Base-by-base conservation (phyloP, 1,140 invertebrate species). In the Formica selysi region DNA sequence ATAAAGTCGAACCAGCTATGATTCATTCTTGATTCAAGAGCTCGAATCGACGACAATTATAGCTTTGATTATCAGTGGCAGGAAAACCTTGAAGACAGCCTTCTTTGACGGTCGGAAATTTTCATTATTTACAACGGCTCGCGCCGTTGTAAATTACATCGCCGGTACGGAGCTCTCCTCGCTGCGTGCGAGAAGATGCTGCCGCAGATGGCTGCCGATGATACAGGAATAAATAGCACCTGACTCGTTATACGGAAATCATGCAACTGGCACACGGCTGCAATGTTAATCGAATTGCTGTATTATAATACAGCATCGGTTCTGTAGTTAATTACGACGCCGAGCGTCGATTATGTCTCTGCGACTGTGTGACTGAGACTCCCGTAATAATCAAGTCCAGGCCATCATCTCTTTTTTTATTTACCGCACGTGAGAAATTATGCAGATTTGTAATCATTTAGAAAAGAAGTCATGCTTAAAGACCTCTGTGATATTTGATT, bases 21-120 rank as follows among this genome's bases (percentile, higher is more conserved):
- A 88, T 76, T 88, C 74, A 88, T 88, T 74, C 87, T 86, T 86
- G 86, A 88, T 79, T 68, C 67, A 29, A 76, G 38, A 62, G 29
- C 16, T 48, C 36, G 76, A 65, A 59, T 38, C 71, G 29, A 51
- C 22, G 22, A 74, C 86, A 80, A 88, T 86, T 80, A 83, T 70
- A 57, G 61, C 61, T 48, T 16, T 61, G 59, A 84, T 78, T 88
- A 89, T 89, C 87, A 61, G 57, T 41, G 73, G 0, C 3, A 64
- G 36, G 54, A 11, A 19, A 29, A 22, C 68, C 61, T 41, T 36
- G 73, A 65, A 71, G 71, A 88, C 85, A 85, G 81, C 65, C 44
- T n/a, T 10, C 57, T 61, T 64, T 61, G 73, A 76, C 70, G 61
- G 59, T 26, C 64, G 38, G 71, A 64, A 76, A 87, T 85, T 84